phyloP scores from a whole-genome alignment of 2,888 invertebrate genomes.

The Xanthia togata region DNA sequence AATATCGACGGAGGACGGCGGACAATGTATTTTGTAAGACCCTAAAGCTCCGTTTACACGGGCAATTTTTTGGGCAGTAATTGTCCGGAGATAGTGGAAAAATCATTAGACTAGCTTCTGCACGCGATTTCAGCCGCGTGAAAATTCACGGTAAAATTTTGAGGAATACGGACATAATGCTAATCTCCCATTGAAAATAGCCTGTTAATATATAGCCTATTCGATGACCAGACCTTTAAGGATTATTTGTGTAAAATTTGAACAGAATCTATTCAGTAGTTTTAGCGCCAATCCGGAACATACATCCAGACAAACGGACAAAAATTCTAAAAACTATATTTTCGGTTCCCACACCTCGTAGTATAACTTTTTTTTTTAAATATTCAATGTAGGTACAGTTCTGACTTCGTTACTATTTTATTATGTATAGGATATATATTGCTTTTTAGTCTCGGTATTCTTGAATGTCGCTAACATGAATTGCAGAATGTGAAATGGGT shows the following conservation, averaged over 20 bases:
- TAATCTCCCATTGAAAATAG: not conserved
- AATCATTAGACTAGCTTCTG: not conserved
- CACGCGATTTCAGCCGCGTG: not conserved
- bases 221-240: not conserved
- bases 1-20: slow-evolving; percentile 30
- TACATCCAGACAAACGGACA: not conserved
- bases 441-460: not conserved
- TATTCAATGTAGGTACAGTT: too few species aligned
- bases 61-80: not conserved
- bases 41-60: slow-evolving; percentile 12
- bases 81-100: too few species aligned
- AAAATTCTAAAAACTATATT: not conserved
- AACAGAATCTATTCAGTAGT: not conserved
- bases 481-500: not conserved
- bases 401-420: too few species aligned
- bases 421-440: too few species aligned
- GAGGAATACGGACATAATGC: not conserved
- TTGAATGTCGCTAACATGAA: not conserved
- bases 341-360: too few species aligned
- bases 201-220: not conserved
- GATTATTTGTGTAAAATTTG: too few species aligned
- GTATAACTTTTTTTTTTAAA: too few species aligned
- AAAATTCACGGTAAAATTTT: not conserved
- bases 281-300: not conserved
- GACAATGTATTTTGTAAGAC: slow-evolving; percentile 13